A percentile compares a stretch with the other conserved stretches of the same genome.
Conservation (phyloP, 2,888 invertebrate genomes). For the Baccha elongata region DNA sequence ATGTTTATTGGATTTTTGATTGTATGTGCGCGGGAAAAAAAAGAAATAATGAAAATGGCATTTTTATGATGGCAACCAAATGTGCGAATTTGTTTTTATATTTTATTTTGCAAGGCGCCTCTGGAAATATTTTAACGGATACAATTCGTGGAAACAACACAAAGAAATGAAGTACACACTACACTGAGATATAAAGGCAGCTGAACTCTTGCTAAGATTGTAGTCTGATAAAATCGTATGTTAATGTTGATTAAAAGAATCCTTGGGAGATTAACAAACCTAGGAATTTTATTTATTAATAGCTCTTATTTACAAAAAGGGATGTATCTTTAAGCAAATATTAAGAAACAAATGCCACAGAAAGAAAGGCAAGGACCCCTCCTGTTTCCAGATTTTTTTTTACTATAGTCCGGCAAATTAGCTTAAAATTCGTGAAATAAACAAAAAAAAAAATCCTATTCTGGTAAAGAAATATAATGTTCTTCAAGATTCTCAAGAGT, state of each 20-base stretch:
- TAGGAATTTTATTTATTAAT: no score
- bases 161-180: background rate
- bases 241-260: background rate
- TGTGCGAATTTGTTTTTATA: conserved; percentile 59
- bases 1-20: conserved; percentile 14
- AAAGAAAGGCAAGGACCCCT: no score
- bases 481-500: no score
- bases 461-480: no score
- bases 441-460: no score
- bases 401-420: no score
- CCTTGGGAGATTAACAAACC: no score
- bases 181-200: background rate
- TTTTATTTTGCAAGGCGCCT: conserved; percentile 42
- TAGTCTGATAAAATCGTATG: background rate
- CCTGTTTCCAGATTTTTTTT: no score
- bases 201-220: conserved; percentile 2
- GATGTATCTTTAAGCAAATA: no score
- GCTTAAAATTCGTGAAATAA: no score
- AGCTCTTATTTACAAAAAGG: no score
- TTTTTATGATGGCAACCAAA: conserved; percentile 61
- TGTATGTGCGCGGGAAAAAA: background rate
- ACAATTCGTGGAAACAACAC: background rate
- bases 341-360: no score
- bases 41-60: conserved; percentile 35
- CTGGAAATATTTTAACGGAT: conserved; percentile 8